Conservation (phyloP, 2,888 invertebrate species). For the Dryocosmus kuriphilus region DNA sequence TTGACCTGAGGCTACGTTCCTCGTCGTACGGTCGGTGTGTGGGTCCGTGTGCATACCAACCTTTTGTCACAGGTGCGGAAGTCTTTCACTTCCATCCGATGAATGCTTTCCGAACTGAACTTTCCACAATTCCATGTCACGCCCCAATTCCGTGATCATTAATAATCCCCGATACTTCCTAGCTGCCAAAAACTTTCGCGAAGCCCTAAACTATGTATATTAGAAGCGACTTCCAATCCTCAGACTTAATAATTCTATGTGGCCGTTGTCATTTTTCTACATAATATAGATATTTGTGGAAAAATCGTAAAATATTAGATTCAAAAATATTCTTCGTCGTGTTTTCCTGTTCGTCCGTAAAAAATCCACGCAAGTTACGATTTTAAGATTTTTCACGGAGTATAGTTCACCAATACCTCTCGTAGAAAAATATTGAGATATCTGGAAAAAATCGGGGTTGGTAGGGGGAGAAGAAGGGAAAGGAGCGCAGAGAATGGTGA, state of each 20-base stretch:
- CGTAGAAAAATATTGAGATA: too few relatives aligned
- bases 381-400: too few relatives aligned
- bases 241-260: neutral
- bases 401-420: too few relatives aligned
- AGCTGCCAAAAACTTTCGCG: conserved; percentile 5
- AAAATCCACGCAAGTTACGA: too few relatives aligned
- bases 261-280: neutral
- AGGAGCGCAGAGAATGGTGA: too few relatives aligned
- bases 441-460: too few relatives aligned
- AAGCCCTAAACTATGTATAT: neutral
- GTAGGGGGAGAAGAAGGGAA: too few relatives aligned
- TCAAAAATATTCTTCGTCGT: too few relatives aligned
- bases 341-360: too few relatives aligned
- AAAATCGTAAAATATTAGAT: too few relatives aligned
- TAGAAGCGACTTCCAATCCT: neutral
- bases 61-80: neutral
- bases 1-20: conserved; percentile 64
- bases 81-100: conserved; percentile 29
- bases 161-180: conserved; percentile 5
- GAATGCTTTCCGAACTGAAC: conserved; percentile 25
- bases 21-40: neutral
- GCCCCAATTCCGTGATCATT: conserved; percentile 24
- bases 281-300: too few relatives aligned
- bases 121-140: too few relatives aligned
- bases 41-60: neutral